Conservation (phyloP, 2,113 vertebrate species). For the Notarius lentiginosus region DNA sequence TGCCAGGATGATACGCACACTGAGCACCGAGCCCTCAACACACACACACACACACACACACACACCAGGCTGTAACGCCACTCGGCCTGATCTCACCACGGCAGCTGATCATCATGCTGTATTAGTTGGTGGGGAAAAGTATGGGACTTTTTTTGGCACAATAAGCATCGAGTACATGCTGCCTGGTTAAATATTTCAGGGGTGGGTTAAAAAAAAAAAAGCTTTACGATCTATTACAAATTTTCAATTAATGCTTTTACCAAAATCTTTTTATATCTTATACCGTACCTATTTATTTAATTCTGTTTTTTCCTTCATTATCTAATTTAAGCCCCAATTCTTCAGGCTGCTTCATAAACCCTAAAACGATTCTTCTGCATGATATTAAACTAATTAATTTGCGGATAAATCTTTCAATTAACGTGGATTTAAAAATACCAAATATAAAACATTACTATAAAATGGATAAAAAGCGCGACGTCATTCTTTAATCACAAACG, state of each 20-base stretch:
- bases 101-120: neutral
- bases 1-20: slow-evolving; percentile 63
- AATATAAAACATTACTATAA: neutral
- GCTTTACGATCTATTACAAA: too few relatives aligned
- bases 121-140: neutral
- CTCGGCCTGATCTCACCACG: neutral
- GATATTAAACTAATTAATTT: too few relatives aligned
- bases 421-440: neutral
- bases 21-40: neutral
- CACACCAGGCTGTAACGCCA: neutral
- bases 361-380: neutral
- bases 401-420: neutral
- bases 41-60: neutral
- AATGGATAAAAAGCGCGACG: neutral
- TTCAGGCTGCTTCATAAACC: neutral
- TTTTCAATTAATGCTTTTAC: neutral
- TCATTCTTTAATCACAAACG: neutral
- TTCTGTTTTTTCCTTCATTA: neutral
- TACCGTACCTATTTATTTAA: neutral
- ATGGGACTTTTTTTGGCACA: neutral
- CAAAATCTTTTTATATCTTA: neutral
- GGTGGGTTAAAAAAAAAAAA: neutral
- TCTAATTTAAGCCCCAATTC: neutral
- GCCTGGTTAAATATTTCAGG: neutral
- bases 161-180: neutral